Evolutionary conservation across 2,113 vertebrate genomes (phyloP).

Genomic region (Erpornis zantholeuca): DNA sequence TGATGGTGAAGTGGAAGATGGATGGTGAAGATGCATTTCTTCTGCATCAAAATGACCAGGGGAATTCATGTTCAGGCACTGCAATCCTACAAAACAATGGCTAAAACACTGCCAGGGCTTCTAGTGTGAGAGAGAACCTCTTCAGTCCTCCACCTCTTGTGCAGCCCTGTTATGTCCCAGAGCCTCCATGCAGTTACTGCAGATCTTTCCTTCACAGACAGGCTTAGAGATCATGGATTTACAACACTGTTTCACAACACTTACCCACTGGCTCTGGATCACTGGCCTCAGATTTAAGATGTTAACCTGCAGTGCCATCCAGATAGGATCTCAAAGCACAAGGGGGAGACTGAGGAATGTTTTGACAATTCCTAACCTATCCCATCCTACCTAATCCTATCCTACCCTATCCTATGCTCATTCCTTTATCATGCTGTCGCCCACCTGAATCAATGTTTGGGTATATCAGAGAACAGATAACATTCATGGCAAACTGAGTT

Average conservation of each 20-base stretch:
- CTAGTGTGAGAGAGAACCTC: not conserved
- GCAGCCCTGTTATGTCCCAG: not conserved
- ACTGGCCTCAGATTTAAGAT: not conserved
- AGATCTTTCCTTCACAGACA: not conserved
- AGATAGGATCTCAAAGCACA: not conserved
- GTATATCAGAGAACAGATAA: not conserved
- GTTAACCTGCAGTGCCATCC: not conserved
- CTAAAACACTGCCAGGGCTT: not conserved
- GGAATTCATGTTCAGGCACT: not conserved
- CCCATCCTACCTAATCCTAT: not conserved
- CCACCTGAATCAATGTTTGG: not conserved
- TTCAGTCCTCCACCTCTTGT: not conserved
- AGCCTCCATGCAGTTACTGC: not conserved
- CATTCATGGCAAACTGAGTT: not conserved
- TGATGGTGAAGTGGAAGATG: not conserved
- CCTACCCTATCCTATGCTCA: not conserved
- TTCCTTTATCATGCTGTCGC: not conserved
- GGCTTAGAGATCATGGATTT: not conserved
- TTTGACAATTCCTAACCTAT: not conserved
- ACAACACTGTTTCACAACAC: not conserved
- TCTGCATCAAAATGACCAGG: not conserved
- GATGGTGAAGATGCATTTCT: not conserved
- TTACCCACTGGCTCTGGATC: not conserved
- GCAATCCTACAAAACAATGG: not conserved
- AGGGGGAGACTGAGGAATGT: not conserved